Percentiles rank a stretch among this genome's conserved stretches.
These are phyloP conservation scores for Exocentrus adspersus DNA, from an alignment of 2,888 invertebrate species.

Conservation along the genomic window DNA sequence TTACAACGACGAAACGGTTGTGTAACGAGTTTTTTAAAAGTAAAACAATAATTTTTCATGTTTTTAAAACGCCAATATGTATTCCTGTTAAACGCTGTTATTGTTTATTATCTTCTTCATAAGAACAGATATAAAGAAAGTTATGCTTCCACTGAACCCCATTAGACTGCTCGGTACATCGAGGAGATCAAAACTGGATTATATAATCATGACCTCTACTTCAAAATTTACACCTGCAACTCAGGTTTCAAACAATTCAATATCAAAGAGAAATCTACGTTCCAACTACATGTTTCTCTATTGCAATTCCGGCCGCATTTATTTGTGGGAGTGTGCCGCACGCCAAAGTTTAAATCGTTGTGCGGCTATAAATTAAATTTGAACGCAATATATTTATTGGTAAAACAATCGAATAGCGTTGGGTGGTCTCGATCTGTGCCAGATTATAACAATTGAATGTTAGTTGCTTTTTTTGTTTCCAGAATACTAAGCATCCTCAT, in stretches of 20 bases:
- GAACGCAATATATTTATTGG: constrained; percentile 33
- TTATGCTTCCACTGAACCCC: no score
- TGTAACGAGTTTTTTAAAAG: neutral
- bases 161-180: no score
- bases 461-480: constrained; percentile 20
- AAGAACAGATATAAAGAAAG: no score
- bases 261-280: neutral
- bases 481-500: no score
- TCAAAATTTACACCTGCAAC: no score
- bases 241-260: neutral
- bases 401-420: constrained; percentile 38
- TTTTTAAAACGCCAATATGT: no score
- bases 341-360: constrained; percentile 35
- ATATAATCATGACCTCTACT: no score
- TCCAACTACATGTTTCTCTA: neutral
- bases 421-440: constrained; percentile 39
- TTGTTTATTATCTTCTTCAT: no score
- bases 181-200: no score
- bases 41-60: no score
- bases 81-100: no score
- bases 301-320: neutral
- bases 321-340: constrained; percentile 29
- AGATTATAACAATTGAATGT: constrained; percentile 41
- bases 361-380: constrained; percentile 33
- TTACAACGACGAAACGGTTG: neutral